Conservation (phyloP, 2,888 invertebrate species). For the Tinea pellionella region DNA sequence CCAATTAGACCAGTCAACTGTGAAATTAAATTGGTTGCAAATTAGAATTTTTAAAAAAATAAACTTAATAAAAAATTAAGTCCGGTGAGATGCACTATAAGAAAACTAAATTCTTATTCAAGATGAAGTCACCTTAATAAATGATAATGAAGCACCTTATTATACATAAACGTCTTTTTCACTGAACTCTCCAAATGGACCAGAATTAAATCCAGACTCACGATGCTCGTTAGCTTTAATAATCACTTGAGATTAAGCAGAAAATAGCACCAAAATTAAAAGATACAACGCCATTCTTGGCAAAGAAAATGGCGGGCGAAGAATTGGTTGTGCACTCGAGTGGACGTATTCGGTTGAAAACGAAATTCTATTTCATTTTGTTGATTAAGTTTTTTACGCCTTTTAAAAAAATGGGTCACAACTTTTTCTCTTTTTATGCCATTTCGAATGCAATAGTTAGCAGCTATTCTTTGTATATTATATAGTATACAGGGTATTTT, state of each 20-base stretch:
- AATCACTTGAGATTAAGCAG: slow-evolving; percentile 52
- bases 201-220: slow-evolving; percentile 8
- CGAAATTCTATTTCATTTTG: not conserved
- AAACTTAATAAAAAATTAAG: too few species aligned
- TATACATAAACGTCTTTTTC: not conserved
- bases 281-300: slow-evolving; percentile 62
- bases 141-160: not conserved
- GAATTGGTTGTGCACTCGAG: slow-evolving; percentile 25
- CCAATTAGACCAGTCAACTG: not conserved
- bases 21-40: not conserved
- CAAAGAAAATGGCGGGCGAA: slow-evolving; percentile 44
- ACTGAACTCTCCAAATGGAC: slow-evolving; percentile 1
- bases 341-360: slow-evolving; percentile 24
- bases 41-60: not conserved
- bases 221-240: slow-evolving; percentile 51
- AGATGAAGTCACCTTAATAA: too few species aligned
- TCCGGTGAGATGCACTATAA: too few species aligned
- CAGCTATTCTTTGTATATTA: too few species aligned
- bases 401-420: not conserved
- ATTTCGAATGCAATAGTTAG: too few species aligned
- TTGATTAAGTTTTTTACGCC: not conserved
- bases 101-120: too few species aligned
- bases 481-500: too few species aligned
- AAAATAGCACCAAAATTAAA: slow-evolving; percentile 57
- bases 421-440: too few species aligned